phyloP scores from a whole-genome alignment of 2,888 invertebrate species.

The Dyspetes luteomarginatus region DNA sequence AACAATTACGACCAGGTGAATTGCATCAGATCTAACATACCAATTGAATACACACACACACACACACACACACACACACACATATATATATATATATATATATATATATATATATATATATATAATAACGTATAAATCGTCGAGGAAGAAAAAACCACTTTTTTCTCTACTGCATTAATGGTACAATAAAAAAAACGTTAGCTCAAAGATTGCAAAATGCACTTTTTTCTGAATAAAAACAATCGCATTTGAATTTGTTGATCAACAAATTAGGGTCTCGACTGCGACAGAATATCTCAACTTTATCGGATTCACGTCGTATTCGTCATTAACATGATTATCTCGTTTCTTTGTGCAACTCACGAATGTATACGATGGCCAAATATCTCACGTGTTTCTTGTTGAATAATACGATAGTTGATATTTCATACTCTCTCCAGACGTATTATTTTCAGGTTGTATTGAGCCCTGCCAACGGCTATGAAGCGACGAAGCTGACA shows the following conservation, averaged over 20 bases:
- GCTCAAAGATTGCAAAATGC: no score
- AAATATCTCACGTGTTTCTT: neutral
- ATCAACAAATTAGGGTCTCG: neutral
- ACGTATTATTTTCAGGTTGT: neutral
- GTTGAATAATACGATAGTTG: neutral
- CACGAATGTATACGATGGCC: neutral
- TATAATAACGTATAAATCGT: neutral
- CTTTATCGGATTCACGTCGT: neutral
- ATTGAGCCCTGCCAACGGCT: neutral
- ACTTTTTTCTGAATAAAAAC: neutral
- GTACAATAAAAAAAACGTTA: no score
- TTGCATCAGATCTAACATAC: conserved; percentile 2
- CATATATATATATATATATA: no score
- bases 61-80: no score
- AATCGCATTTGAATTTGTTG: neutral
- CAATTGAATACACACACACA: neutral
- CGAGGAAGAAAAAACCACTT: neutral
- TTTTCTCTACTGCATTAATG: no score
- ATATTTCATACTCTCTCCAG: neutral
- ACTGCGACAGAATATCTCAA: no score
- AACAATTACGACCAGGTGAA: neutral
- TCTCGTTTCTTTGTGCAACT: neutral
- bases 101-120: no score
- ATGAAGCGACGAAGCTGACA: neutral
- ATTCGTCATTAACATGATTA: neutral